Conservation (phyloP, 2,888 invertebrate genomes). For the Tiliacea citrago region DNA sequence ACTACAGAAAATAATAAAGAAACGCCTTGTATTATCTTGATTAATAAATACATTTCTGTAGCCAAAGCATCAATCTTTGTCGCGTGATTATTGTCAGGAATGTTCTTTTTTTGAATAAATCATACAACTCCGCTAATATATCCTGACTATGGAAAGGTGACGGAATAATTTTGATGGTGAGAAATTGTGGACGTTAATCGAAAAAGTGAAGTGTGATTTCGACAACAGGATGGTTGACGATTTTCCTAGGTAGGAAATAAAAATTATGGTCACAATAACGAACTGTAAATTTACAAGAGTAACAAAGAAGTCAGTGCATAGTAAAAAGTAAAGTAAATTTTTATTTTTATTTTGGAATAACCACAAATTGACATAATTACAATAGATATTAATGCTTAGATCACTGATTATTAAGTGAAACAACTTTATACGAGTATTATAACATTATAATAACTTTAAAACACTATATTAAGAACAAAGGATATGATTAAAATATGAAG, state of each 20-base stretch:
- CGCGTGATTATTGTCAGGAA: slow-evolving; percentile 57
- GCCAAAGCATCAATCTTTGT: slow-evolving; percentile 63
- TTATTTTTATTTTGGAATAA: too few relatives aligned
- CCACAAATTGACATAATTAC: too few relatives aligned
- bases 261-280: too few relatives aligned
- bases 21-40: slow-evolving; percentile 46
- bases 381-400: too few relatives aligned
- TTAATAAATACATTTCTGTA: slow-evolving; percentile 40
- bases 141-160: slow-evolving; percentile 58
- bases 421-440: too few relatives aligned
- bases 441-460: too few relatives aligned
- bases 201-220: slow-evolving; percentile 23
- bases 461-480: too few relatives aligned
- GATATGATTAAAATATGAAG: too few relatives aligned
- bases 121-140: slow-evolving; percentile 57
- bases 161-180: slow-evolving; percentile 57
- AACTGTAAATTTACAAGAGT: too few relatives aligned
- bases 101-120: slow-evolving; percentile 58
- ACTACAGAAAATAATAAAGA: slow-evolving; percentile 20
- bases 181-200: slow-evolving; percentile 48
- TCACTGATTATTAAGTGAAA: too few relatives aligned
- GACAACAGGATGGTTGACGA: slow-evolving; percentile 18
- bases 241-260: slow-evolving; percentile 5
- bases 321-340: too few relatives aligned
- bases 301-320: too few relatives aligned